A percentile compares a stretch with the other conserved stretches of the same genome.
These are phyloP conservation scores for Amblyraja radiata DNA, from an alignment of 2,797 vertebrate genomes.

Conservation along the genomic window DNA sequence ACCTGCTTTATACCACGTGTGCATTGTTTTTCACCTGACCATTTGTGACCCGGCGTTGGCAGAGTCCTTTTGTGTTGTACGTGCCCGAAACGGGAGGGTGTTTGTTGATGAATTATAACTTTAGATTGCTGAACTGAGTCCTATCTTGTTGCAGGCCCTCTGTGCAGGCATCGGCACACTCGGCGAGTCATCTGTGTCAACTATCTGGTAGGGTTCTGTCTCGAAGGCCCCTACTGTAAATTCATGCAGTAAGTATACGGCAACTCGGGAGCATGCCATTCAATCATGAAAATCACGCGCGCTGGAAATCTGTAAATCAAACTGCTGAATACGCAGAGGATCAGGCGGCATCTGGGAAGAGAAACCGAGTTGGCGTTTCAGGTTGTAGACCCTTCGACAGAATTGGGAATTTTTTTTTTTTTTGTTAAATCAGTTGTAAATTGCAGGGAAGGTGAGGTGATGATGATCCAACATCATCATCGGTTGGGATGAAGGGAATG, in stretches of 20 bases:
- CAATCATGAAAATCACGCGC: neutral
- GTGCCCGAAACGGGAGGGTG: neutral
- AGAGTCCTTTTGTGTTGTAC: too few species aligned
- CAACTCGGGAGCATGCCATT: neutral
- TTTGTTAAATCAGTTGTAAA: too few species aligned
- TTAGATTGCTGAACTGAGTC: neutral
- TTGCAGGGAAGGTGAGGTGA: too few species aligned
- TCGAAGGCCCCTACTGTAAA: conserved; percentile 92
- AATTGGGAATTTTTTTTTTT: too few species aligned
- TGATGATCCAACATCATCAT: too few species aligned
- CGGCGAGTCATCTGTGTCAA: conserved; percentile 95
- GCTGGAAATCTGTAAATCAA: too few species aligned
- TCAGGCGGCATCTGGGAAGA: too few species aligned
- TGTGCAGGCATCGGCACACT: conserved; percentile 93
- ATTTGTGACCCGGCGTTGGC: neutral
- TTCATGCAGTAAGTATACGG: conserved; percentile 91
- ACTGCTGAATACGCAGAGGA: too few species aligned
- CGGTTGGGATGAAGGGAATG: too few species aligned
- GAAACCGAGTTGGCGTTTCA: too few species aligned
- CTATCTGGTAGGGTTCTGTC: conserved; percentile 95
- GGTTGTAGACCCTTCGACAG: too few species aligned
- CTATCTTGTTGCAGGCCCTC: conserved; percentile 68
- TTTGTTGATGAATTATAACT: neutral
- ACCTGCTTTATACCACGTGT: neutral
- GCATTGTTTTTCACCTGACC: neutral